Evolutionary conservation across 2,113 vertebrate species (phyloP).

Genomic region (Harpagus bidentatus): DNA sequence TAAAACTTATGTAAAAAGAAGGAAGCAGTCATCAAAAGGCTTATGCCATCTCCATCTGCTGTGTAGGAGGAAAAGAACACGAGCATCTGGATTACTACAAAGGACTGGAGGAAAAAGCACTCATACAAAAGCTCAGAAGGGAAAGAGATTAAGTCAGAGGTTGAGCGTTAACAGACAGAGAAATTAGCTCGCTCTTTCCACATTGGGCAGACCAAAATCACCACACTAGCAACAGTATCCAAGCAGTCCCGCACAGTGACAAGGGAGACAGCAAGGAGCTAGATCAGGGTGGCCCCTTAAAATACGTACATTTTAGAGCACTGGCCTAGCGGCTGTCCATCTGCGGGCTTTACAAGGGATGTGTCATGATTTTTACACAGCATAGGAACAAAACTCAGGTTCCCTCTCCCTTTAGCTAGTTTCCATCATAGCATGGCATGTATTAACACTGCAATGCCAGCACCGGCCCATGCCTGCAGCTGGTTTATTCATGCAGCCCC

Average conservation of each 20-base stretch:
- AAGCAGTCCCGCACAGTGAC: not conserved
- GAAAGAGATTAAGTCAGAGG: conserved; percentile 26
- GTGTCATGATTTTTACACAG: not conserved
- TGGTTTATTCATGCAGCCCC: not conserved
- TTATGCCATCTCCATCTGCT: conserved; percentile 56
- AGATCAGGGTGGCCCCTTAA: not conserved
- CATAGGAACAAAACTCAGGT: not conserved
- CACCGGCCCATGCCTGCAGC: not conserved
- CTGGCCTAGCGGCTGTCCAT: not conserved
- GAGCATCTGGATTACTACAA: conserved; percentile 54
- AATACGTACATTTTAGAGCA: not conserved
- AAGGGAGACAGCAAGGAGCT: not conserved
- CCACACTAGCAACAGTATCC: not conserved
- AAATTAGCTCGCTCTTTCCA: not conserved
- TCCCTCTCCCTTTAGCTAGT: not conserved
- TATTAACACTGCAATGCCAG: not conserved
- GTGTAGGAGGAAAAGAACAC: conserved; percentile 48
- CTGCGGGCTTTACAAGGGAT: not conserved
- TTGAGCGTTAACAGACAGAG: not conserved
- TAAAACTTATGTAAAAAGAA: conserved; percentile 42
- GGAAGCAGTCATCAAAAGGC: conserved; percentile 32
- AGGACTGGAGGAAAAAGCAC: not conserved
- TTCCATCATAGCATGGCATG: not conserved
- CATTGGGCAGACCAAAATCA: not conserved
- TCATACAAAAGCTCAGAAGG: not conserved